Evolutionary conservation across 2,113 vertebrate species (phyloP), one percentile per base, ranked within the genome.

Genomic region (Corythornis cristatus): DNA sequence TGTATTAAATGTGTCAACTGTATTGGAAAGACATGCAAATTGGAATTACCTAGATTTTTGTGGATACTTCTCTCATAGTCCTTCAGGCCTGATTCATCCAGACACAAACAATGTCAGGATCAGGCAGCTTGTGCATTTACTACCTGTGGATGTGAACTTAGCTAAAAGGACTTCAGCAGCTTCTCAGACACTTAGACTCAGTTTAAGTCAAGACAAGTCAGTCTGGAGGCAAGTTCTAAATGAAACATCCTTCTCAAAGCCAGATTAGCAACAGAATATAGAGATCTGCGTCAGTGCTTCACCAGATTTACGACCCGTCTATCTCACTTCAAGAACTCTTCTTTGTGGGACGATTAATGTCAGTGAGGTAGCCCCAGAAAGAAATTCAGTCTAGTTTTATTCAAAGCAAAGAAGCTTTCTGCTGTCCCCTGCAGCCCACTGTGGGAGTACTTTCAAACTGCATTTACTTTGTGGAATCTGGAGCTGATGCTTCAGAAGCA

Each of bases 381-480:
- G 68, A 89, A 74, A 68, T 71, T 71, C 46, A 74, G 78, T 42
- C 29, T 3, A 5, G 40, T 56, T 64, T 77, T 48, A 40, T 71
- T 90, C 60, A 90, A 92, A 89, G 35, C 9, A 11, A 37, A 53
- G 62, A 17, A 91, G 71, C 37, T 89, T 92, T 83, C 71, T 82
- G 58, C 80, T 83, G 77, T 91, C 29, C 58, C 40, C 82, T 85
- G 85, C 71, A 65, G 19, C 67, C 53, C 16, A 4, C 29, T 48
- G 14, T 12, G 23, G 56, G 9, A 93, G 61, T 8, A 35, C 29
- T 88, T 77, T 71, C 46, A 88, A 90, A 94, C 82, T 50, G 65
- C 95, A 88, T 98, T 97, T 97, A 97, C 96, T 91, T 96, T 96
- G 86, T 86, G 46, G 65, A 65, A 92, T 45, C 29, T 18, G 8